Evolutionary conservation across 2,113 vertebrate species (phyloP).

Genomic region (Falco punctatus): DNA sequence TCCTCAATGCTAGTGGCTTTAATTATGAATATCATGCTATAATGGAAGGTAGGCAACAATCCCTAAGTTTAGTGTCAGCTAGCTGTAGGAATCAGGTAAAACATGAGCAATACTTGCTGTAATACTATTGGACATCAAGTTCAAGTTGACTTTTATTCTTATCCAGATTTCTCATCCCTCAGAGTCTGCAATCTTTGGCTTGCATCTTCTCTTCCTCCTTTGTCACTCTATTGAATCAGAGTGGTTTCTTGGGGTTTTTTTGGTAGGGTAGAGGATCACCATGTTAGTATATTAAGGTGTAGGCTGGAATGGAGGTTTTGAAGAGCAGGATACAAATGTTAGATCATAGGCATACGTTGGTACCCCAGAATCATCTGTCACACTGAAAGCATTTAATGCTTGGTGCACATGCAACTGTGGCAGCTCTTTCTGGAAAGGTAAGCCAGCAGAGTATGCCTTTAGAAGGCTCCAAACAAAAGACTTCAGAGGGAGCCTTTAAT

Average conservation of each 20-base stretch:
- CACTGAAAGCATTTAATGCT: accelerated
- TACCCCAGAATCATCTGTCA: not conserved
- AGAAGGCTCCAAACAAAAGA: not conserved
- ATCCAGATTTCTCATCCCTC: no score
- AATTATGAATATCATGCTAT: not conserved
- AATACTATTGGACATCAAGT: not conserved
- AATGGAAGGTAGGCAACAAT: not conserved
- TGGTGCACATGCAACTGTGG: not conserved
- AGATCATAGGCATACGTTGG: accelerated
- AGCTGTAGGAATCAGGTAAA: not conserved
- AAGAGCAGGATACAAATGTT: not conserved
- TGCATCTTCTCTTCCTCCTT: not conserved
- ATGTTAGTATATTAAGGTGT: not conserved
- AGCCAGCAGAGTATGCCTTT: not conserved
- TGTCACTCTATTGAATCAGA: not conserved
- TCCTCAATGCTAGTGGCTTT: not conserved
- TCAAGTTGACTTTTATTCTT: not conserved
- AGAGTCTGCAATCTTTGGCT: not conserved
- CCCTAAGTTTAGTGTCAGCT: not conserved
- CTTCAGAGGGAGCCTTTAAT: not conserved
- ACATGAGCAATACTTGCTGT: not conserved
- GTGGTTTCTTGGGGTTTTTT: not conserved
- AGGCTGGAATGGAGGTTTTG: not conserved
- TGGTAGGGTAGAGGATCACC: not conserved
- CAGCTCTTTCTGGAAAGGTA: not conserved